Evolutionary conservation across 1,140 invertebrate species (phyloP).

Genomic region (Lordiphosa mommai): DNA sequence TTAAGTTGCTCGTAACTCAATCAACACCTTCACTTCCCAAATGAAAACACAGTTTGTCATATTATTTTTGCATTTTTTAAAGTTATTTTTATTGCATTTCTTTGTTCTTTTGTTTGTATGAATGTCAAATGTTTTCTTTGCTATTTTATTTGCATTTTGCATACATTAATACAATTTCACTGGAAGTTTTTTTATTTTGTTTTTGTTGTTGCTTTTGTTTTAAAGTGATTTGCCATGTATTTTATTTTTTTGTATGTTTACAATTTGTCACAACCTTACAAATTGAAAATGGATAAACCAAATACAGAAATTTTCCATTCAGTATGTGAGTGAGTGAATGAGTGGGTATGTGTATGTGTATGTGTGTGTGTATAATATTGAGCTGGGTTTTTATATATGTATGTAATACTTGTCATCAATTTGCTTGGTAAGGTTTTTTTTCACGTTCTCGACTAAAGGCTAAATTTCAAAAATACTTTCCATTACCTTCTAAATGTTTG

Average conservation of each 20-base stretch:
- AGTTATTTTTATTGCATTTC: constrained; percentile 76
- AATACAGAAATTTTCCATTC: constrained; percentile 58
- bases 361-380: constrained; percentile 35
- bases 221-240: constrained; percentile 52
- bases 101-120: constrained; percentile 36
- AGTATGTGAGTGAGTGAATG: constrained; percentile 12
- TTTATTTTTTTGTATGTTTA: constrained; percentile 66
- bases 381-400: constrained; percentile 43
- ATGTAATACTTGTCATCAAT: constrained; percentile 54
- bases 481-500: constrained; percentile 55
- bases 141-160: constrained; percentile 62
- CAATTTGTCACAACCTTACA: constrained; percentile 80
- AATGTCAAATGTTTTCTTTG: constrained; percentile 65
- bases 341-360: constrained; percentile 14
- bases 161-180: constrained; percentile 66
- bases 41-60: constrained; percentile 30
- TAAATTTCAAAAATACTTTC: constrained; percentile 63
- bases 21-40: background rate
- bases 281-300: constrained; percentile 79
- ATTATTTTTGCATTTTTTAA: constrained; percentile 69
- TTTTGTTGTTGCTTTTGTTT: constrained; percentile 18
- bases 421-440: constrained; percentile 46
- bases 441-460: constrained; percentile 46
- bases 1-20: too few relatives aligned
- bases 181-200: constrained; percentile 49